A percentile compares a stretch with the other conserved stretches of the same genome.
Evolutionary conservation across 2,888 invertebrate genomes (phyloP).

Genomic region (Magallana nippona): DNA sequence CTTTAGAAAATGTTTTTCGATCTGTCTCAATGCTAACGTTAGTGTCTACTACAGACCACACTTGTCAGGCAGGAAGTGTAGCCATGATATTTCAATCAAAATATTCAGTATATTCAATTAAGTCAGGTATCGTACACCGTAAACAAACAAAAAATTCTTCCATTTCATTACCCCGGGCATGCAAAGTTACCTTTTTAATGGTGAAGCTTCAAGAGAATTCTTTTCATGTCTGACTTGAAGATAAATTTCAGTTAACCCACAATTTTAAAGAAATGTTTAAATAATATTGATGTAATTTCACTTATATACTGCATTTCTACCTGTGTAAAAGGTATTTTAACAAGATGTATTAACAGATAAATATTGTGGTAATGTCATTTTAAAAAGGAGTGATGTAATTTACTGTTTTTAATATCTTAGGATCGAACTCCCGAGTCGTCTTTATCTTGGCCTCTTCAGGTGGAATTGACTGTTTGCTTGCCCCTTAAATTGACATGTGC

Average conservation of each 20-base stretch:
- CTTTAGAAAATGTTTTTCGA: constrained; percentile 26
- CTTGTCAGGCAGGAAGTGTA: constrained; percentile 15
- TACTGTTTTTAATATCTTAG: constrained; percentile 13
- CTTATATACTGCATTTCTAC: constrained; percentile 24
- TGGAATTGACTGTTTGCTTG: not conserved
- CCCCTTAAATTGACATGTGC: constrained; percentile 22
- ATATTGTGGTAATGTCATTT: constrained; percentile 19
- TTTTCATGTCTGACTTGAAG: not conserved
- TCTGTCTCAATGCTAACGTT: not conserved
- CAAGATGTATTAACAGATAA: constrained; percentile 30
- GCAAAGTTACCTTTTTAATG: constrained; percentile 18
- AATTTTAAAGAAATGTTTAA: constrained; percentile 21
- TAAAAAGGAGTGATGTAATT: constrained; percentile 27
- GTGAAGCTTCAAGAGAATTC: not conserved
- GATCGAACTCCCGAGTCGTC: not conserved
- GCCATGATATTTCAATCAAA: constrained; percentile 33
- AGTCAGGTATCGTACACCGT: constrained; percentile 14
- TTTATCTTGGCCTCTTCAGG: constrained; percentile 28
- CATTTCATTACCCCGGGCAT: constrained; percentile 19
- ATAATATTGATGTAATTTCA: constrained; percentile 32
- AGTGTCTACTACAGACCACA: constrained; percentile 15
- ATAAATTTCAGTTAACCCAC: not conserved
- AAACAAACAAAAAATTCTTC: constrained; percentile 24
- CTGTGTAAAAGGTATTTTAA: constrained; percentile 19
- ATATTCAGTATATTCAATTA: constrained; percentile 30